phyloP scores from a whole-genome alignment of 2,113 vertebrate species.

The Lathamus discolor region DNA sequence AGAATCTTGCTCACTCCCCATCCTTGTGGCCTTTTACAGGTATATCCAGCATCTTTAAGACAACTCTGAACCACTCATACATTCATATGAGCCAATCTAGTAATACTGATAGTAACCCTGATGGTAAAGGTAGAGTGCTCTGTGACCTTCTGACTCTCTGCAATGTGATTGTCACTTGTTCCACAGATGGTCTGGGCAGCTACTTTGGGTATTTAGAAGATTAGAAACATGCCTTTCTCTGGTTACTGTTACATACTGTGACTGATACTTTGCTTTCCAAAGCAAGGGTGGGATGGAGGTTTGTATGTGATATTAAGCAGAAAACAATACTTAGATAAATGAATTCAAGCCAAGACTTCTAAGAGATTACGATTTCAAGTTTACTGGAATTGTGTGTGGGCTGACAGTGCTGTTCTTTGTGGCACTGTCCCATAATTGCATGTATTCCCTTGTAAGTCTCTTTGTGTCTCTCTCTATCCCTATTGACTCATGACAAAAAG shows the following conservation, averaged over 20 bases:
- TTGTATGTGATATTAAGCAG: neutral
- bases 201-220: neutral
- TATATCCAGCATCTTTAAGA: neutral
- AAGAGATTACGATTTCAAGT: neutral
- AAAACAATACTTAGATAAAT: neutral
- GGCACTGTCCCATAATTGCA: neutral
- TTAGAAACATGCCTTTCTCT: neutral
- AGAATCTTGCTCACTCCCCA: fast-evolving
- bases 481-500: neutral
- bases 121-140: neutral
- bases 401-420: neutral
- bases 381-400: neutral
- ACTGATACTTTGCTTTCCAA: neutral
- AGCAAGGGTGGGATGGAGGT: neutral
- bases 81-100: neutral
- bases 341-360: neutral
- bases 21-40: neutral
- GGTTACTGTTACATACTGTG: neutral
- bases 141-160: neutral
- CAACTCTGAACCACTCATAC: neutral
- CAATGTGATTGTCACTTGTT: neutral
- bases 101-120: neutral
- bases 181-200: neutral
- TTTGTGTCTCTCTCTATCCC: neutral
- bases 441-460: neutral